Evolutionary conservation across 2,113 vertebrate genomes (phyloP).

Genomic region (Engystomops pustulosus): DNA sequence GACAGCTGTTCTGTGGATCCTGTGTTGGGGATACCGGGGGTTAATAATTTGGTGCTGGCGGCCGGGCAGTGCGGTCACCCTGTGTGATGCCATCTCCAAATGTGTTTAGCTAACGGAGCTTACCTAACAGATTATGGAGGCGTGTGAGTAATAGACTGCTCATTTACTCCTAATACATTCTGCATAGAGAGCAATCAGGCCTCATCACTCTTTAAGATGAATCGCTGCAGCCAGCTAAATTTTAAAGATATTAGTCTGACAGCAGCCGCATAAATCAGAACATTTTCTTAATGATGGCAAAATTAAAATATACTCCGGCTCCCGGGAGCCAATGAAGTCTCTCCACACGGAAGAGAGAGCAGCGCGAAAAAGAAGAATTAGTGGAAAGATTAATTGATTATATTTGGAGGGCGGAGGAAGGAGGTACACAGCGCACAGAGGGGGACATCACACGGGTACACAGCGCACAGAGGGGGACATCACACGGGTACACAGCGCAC

Average conservation of each 20-base stretch:
- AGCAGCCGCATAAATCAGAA: conserved; percentile 93
- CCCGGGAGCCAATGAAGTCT: conserved; percentile 74
- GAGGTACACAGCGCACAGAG: background rate
- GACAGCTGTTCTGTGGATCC: too few relatives aligned
- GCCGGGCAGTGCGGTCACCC: conserved; percentile 54
- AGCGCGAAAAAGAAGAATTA: conserved; percentile 65
- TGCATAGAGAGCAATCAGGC: conserved; percentile 93
- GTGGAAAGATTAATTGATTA: conserved; percentile 70
- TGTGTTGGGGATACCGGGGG: too few relatives aligned
- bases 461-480: background rate
- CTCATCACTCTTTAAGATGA: conserved; percentile 97
- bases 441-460: background rate
- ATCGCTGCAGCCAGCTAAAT: conserved; percentile 87
- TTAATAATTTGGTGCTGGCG: conserved; percentile 38
- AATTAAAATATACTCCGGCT: conserved; percentile 83
- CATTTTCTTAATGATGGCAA: conserved; percentile 88
- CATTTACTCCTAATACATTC: conserved; percentile 97
- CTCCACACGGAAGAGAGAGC: conserved; percentile 69
- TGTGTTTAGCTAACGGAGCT: conserved; percentile 88
- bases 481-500: too few relatives aligned
- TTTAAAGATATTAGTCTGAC: conserved; percentile 89
- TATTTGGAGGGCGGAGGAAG: conserved; percentile 39
- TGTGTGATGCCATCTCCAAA: conserved; percentile 77
- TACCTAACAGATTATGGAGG: conserved; percentile 90
- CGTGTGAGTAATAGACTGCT: conserved; percentile 96